Base-by-base conservation (phyloP, 2,797 vertebrate genomes). In the Taeniopygia guttata region DNA sequence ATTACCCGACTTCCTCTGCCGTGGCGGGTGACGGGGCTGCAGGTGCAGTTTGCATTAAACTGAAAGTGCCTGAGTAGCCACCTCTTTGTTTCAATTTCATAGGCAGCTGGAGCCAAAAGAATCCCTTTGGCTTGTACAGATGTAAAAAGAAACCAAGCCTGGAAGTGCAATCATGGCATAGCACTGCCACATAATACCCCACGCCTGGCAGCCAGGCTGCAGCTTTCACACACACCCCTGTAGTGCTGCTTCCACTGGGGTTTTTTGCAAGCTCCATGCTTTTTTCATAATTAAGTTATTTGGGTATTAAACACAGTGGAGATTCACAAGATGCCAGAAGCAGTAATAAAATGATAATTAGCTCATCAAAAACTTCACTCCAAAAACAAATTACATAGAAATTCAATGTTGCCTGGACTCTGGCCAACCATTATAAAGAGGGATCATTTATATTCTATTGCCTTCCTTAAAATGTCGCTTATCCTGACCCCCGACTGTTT, bases 271-370 rank as follows among this genome's bases (percentile, higher is more conserved):
- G 84, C 87, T 84, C 82, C 63, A 63, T 46, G 59, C 74, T 88
- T 97, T 96, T 94, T 94, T 93, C 95, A 89, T 94, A 94, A 97
- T 96, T 91, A 97, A 95, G 94, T 97, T 97, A 94, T 93, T 32
- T 93, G 95, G 93, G 78, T 70, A 51, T 94, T 91, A 95, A 97
- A 95, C 94, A 96, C 94, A 96, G 95, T 63, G 93, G 96, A 95
- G 94, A 93, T 80, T 79, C 62, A 45, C 91, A 77, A 96, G 95
- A 97, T 96, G 96, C 93, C 96, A 97, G 97, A 95, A 96, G 94
- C 94, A 95, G 96, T 94, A 93, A 96, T 95, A 96, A 98, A 97
- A 97, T 92, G 87, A 95, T 97, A 97, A 97, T 98, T 97, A 97
- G 95, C 94, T 97, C 96, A 97, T 97, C 97, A 97, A 96, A 95